Evolutionary conservation across 1,140 invertebrate genomes (phyloP).

Genomic region (Carposina sasakii): DNA sequence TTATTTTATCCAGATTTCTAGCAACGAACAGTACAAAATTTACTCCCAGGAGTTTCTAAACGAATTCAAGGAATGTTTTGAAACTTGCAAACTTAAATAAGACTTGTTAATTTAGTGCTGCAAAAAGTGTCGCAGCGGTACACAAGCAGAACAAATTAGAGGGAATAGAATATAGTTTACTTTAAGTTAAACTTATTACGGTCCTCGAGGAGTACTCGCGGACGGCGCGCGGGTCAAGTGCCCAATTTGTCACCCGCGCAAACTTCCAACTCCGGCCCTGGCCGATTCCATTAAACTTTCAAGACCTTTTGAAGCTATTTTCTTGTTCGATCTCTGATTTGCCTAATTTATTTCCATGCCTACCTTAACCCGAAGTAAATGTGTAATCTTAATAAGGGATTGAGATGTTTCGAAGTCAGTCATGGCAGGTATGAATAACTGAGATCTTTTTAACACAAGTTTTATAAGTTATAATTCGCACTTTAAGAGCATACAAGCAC

Average conservation of each 20-base stretch:
- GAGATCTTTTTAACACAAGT: too few relatives aligned
- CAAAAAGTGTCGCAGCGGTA: slow-evolving; percentile 47
- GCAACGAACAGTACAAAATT: too few relatives aligned
- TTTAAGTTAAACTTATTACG: slow-evolving; percentile 73
- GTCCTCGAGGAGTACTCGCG: slow-evolving; percentile 61
- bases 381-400: too few relatives aligned
- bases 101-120: slow-evolving; percentile 49
- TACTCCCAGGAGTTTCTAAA: too few relatives aligned
- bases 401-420: too few relatives aligned
- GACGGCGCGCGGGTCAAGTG: slow-evolving; percentile 65
- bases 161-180: slow-evolving; percentile 71
- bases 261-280: slow-evolving; percentile 61
- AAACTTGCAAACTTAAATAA: slow-evolving; percentile 3
- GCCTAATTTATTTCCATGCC: slow-evolving; percentile 56
- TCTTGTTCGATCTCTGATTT: slow-evolving; percentile 67
- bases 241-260: slow-evolving; percentile 71
- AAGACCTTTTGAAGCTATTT: slow-evolving; percentile 69
- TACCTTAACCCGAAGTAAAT: too few relatives aligned
- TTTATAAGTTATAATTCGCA: too few relatives aligned
- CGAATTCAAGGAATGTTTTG: too few relatives aligned
- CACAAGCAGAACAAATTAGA: slow-evolving; percentile 60
- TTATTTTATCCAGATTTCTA: too few relatives aligned
- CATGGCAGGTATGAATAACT: too few relatives aligned
- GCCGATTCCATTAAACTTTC: slow-evolving; percentile 73
- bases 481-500: too few relatives aligned